A percentile compares a stretch with the other conserved stretches of the same genome.
phyloP scores from a whole-genome alignment of 2,888 invertebrate genomes.

The Cepaea hortensis region DNA sequence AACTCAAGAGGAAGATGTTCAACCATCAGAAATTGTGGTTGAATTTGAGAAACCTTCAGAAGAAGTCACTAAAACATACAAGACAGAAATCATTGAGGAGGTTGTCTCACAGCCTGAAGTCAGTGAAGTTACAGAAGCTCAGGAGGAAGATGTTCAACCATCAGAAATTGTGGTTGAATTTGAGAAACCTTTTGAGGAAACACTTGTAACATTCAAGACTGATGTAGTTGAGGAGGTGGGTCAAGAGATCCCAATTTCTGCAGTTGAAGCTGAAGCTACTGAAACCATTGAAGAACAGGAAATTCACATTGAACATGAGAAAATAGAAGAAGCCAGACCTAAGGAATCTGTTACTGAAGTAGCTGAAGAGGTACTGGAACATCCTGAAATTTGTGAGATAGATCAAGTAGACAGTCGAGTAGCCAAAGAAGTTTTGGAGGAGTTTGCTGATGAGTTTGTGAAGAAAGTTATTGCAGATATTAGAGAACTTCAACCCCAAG shows the following conservation, averaged over 20 bases:
- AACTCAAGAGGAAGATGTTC: slow-evolving; percentile 35
- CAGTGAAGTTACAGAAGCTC: slow-evolving; percentile 54
- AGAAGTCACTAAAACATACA: slow-evolving; percentile 52
- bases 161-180: slow-evolving; percentile 50
- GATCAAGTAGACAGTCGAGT: slow-evolving; percentile 40
- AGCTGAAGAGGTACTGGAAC: slow-evolving; percentile 44
- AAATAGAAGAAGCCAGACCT: slow-evolving; percentile 23
- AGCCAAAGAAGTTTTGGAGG: slow-evolving; percentile 52
- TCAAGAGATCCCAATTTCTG: slow-evolving; percentile 45
- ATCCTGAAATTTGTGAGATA: slow-evolving; percentile 45
- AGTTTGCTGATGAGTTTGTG: slow-evolving; percentile 54
- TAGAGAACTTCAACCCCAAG: slow-evolving; percentile 51
- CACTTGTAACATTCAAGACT: slow-evolving; percentile 54
- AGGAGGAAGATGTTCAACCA: slow-evolving; percentile 45
- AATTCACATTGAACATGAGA: slow-evolving; percentile 43
- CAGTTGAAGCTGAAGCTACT: slow-evolving; percentile 16
- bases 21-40: slow-evolving; percentile 49
- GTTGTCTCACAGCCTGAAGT: slow-evolving; percentile 53
- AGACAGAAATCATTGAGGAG: slow-evolving; percentile 54
- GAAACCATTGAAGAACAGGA: slow-evolving; percentile 48
- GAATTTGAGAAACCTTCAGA: slow-evolving; percentile 47
- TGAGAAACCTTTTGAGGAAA: slow-evolving; percentile 52
- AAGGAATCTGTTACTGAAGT: slow-evolving; percentile 48
- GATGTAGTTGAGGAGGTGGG: slow-evolving; percentile 50
- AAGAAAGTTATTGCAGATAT: slow-evolving; percentile 55